A percentile compares a stretch with the other conserved stretches of the same genome.
These are phyloP conservation scores for Hipposideros larvatus DNA, from an alignment of 2,797 vertebrate species.

Conservation along the genomic window DNA sequence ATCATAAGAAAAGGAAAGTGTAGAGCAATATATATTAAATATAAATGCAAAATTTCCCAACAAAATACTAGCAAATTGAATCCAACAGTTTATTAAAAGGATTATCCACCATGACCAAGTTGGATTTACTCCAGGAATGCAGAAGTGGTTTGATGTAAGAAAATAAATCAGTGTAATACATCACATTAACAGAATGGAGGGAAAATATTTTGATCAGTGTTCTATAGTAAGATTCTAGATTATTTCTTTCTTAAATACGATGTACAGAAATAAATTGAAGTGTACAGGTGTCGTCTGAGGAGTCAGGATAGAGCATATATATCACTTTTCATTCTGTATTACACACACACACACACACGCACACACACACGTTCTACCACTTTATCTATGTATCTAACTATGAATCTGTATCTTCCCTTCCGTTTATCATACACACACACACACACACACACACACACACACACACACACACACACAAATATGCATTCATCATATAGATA, in stretches of 20 bases:
- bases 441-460: too few species aligned
- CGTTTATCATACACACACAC: too few species aligned
- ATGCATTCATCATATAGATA: not conserved
- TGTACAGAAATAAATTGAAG: not conserved
- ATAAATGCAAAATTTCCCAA: not conserved
- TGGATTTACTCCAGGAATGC: conserved; percentile 11
- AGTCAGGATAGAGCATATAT: not conserved
- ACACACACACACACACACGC: not conserved
- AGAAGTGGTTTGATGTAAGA: not conserved
- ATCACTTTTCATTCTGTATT: not conserved
- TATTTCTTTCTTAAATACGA: not conserved
- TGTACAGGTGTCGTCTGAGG: not conserved
- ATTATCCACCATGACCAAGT: conserved; percentile 9
- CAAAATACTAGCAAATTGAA: not conserved
- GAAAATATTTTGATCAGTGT: not conserved
- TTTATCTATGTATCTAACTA: not conserved
- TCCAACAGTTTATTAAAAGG: not conserved
- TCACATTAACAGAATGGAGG: not conserved
- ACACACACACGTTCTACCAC: not conserved
- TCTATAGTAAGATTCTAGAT: conserved; percentile 3
- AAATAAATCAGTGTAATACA: conserved; percentile 3
- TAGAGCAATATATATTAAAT: not conserved
- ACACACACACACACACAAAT: too few species aligned
- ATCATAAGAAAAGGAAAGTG: not conserved
- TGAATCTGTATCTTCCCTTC: not conserved